These are phyloP conservation scores for Gonatopus flavifemur DNA, from an alignment of 1,140 invertebrate species.

Conservation along the genomic window DNA sequence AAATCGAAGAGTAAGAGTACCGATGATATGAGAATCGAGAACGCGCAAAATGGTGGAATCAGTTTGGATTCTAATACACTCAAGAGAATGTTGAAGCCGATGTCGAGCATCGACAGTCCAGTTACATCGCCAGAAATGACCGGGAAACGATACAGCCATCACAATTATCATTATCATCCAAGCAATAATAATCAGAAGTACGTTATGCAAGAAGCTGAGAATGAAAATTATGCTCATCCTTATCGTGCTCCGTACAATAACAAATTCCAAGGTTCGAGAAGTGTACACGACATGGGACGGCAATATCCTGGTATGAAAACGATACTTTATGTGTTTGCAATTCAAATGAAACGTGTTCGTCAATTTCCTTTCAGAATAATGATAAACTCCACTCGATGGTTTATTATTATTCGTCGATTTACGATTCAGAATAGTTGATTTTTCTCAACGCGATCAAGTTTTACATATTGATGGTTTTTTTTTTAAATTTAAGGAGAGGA, in stretches of 20 bases:
- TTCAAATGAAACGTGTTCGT: no score
- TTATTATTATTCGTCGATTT: no score
- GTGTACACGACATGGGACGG: slow-evolving; percentile 50
- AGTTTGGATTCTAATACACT: slow-evolving; percentile 81
- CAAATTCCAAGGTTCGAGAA: slow-evolving; percentile 60
- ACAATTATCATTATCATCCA: slow-evolving; percentile 61
- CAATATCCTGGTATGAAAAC: slow-evolving; percentile 51
- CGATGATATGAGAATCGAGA: slow-evolving; percentile 75
- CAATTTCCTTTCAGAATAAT: no score
- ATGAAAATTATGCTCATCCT: slow-evolving; percentile 52
- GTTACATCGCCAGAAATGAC: slow-evolving; percentile 88
- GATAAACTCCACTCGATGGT: no score
- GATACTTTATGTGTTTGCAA: no score
- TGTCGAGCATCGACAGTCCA: slow-evolving; percentile 83
- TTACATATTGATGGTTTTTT: no score
- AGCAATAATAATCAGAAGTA: slow-evolving; percentile 59
- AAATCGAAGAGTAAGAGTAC: slow-evolving; percentile 84
- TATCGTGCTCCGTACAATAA: slow-evolving; percentile 55
- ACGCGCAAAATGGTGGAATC: slow-evolving; percentile 61
- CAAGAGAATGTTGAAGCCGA: slow-evolving; percentile 91
- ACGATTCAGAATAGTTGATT: no score
- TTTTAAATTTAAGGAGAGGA: no score
- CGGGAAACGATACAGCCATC: slow-evolving; percentile 66
- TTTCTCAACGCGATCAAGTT: no score
- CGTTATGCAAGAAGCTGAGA: slow-evolving; percentile 52